These are phyloP conservation scores for Hypomecis atomaria DNA, from an alignment of 2,888 invertebrate genomes.

Conservation along the genomic window DNA sequence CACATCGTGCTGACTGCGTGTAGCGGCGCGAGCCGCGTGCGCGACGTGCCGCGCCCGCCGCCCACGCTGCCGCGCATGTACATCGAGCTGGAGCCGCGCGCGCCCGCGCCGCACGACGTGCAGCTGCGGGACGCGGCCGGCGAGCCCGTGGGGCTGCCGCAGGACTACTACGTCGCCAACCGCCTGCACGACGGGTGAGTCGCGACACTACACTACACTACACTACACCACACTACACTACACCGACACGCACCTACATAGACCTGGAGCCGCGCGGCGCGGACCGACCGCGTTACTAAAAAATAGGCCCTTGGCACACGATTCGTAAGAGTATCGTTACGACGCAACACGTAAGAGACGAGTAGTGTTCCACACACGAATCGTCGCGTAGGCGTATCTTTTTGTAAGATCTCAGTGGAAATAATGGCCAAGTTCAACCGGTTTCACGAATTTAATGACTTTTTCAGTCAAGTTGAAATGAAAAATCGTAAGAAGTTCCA, in stretches of 20 bases:
- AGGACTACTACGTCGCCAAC: conserved; percentile 70
- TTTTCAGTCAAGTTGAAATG: too few species aligned
- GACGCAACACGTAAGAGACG: too few species aligned
- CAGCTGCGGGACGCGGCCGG: conserved; percentile 66
- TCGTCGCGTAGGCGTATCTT: too few species aligned
- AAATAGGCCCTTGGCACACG: too few species aligned
- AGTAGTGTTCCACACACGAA: too few species aligned
- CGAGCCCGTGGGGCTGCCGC: conserved; percentile 67
- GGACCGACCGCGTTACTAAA: too few species aligned
- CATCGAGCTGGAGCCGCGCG: conserved; percentile 75
- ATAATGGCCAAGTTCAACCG: too few species aligned
- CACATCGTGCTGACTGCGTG: conserved; percentile 47
- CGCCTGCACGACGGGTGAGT: conserved; percentile 48
- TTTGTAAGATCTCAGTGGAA: too few species aligned
- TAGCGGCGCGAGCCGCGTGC: conserved; percentile 47
- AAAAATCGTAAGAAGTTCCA: too few species aligned
- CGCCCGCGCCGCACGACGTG: conserved; percentile 53
- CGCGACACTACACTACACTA: neutral
- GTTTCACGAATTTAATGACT: too few species aligned
- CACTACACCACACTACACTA: too few species aligned
- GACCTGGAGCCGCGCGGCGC: neutral
- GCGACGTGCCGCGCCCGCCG: conserved; percentile 58
- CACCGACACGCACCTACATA: neutral
- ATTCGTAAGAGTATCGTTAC: too few species aligned
- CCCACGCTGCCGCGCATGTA: conserved; percentile 73